Conservation (phyloP, 2,797 vertebrate species). For the Microctenopoma stevenorrisi region DNA sequence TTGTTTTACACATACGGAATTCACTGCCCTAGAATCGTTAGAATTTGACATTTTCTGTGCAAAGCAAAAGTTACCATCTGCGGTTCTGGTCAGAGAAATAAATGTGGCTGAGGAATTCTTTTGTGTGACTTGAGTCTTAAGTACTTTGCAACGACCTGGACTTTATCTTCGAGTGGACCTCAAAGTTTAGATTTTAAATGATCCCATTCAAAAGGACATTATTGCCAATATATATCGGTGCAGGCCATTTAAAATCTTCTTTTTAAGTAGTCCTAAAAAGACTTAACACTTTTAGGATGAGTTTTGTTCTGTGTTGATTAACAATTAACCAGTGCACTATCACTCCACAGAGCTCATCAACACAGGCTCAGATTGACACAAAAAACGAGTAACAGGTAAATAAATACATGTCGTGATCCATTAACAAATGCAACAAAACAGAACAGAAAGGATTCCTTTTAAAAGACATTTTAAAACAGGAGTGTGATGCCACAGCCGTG, state of each 20-base stretch:
- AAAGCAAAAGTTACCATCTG: conserved; percentile 38
- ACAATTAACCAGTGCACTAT: conserved; percentile 49
- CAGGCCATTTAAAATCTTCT: conserved; percentile 4
- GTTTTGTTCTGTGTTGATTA: conserved; percentile 39
- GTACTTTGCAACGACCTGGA: conserved; percentile 2
- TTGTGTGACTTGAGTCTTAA: conserved; percentile 21
- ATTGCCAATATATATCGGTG: conserved; percentile 17
- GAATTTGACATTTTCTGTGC: conserved; percentile 40
- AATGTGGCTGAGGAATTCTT: conserved; percentile 32
- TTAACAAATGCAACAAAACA: conserved; percentile 56
- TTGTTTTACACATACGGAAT: conserved; percentile 54
- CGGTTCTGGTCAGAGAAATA: conserved; percentile 33
- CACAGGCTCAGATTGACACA: conserved; percentile 69
- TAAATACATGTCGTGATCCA: conserved; percentile 72
- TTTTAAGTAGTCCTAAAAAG: conserved; percentile 3
- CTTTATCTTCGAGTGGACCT: conserved; percentile 12
- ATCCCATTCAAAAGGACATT: conserved; percentile 39
- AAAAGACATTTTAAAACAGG: conserved; percentile 26
- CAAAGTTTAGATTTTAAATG: conserved; percentile 2
- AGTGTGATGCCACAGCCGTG: conserved; percentile 45
- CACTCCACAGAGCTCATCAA: conserved; percentile 53
- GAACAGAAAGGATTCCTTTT: conserved; percentile 34
- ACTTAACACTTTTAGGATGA: conserved; percentile 21
- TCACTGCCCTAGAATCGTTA: conserved; percentile 49
- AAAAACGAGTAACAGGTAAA: conserved; percentile 65